Base-by-base conservation (phyloP, 1,140 invertebrate species). In the Formica selysi region DNA sequence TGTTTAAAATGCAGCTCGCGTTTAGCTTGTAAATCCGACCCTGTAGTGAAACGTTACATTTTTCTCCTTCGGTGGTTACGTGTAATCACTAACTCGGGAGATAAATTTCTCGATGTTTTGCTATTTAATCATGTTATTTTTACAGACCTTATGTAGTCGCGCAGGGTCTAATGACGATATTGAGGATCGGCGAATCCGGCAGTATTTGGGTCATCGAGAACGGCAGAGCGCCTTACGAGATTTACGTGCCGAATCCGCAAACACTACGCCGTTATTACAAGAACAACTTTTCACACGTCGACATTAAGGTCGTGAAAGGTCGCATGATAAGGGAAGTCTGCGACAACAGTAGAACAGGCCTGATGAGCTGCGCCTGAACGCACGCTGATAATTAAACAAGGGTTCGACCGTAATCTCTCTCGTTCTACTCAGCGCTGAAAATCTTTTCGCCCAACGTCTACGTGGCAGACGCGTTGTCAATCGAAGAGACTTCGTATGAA, bases 121-220 rank as follows among this genome's bases (percentile, higher is more conserved):
- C 41, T 32, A 48, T 62, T 57, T 73, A 36, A 73, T 73, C 44
- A 5, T 51, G 16, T 74, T 74, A 7, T 81, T 57, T 64, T 85
- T 92, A 8, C 86, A 96, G 95, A 7, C 93, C 95, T 29, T 94
- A 93, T 44, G 87, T 95, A 64, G 95, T 96, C 5, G 95, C 95
- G 0, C 93, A 95, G 65, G 95, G 95, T 0, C 89, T 96, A 89
- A 94, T 96, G 90, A 94, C 92, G 1, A 90, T 96, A 41, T 94
- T 96, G 48, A 93, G 92, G 19, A 81, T 92, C 11, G 95, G 94
- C 19, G 92, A 93, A 76, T 95, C 94, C 68, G 95, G 96, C 3
- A 95, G 95, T 78, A 93, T 96, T 48, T 96, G 96, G 95, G 95
- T 96, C 2, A 92, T 94, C 11, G 95, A 96, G 86, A 95, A 93